Percentiles rank a stretch among this genome's conserved stretches.
Evolutionary conservation across 2,797 vertebrate species (phyloP).

Genomic region (Alcedo atthis): DNA sequence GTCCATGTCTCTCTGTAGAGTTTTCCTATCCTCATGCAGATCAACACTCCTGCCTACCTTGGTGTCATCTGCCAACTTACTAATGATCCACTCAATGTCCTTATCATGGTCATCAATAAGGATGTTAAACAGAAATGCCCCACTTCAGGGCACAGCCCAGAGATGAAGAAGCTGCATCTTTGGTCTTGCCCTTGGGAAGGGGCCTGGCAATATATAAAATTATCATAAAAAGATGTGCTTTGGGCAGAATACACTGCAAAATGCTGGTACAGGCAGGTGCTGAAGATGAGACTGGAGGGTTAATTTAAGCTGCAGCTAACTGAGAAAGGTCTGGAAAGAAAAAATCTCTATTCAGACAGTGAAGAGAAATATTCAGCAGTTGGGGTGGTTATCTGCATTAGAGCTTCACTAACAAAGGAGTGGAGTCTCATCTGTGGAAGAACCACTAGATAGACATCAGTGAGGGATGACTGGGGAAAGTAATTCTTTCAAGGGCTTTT

Average conservation of each 20-base stretch:
- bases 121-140: no score
- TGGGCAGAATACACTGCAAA: neutral
- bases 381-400: neutral
- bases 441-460: neutral
- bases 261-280: neutral
- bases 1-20: no score
- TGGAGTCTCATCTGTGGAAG: neutral
- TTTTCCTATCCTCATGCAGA: no score
- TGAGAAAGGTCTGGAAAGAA: neutral
- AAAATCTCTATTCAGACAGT: neutral
- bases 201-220: neutral
- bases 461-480: neutral
- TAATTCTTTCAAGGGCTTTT: neutral
- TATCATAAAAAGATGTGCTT: neutral
- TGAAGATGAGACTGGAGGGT: neutral
- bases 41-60: no score
- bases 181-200: no score
- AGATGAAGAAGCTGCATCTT: no score
- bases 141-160: no score
- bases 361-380: neutral
- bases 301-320: neutral
- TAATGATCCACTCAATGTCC: no score
- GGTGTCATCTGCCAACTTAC: no score
- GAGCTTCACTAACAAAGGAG: neutral
- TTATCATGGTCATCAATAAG: no score